A percentile compares a stretch with the other conserved stretches of the same genome.
Evolutionary conservation across 2,113 vertebrate genomes (phyloP).

Genomic region (Numenius arquata): DNA sequence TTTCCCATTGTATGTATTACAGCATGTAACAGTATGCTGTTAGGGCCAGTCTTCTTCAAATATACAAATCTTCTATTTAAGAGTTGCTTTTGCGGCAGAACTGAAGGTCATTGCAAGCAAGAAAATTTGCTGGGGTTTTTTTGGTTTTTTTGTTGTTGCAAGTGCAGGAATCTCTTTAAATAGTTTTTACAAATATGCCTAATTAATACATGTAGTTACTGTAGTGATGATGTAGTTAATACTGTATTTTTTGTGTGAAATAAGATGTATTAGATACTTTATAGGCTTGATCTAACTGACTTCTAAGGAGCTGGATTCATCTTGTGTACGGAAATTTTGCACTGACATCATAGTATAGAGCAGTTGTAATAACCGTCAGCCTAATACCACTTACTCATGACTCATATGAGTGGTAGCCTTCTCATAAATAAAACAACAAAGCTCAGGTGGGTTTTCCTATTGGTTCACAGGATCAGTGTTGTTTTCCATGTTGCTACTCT

Average conservation of each 20-base stretch:
- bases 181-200: background rate
- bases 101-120: background rate
- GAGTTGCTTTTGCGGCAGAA: background rate
- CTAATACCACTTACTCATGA: background rate
- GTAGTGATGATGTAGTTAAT: background rate
- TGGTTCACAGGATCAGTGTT: background rate
- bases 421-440: background rate
- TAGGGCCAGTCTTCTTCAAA: background rate
- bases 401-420: background rate
- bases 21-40: background rate
- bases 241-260: too few species aligned
- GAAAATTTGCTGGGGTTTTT: background rate
- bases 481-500: background rate
- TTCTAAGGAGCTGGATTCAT: background rate
- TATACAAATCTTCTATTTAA: background rate
- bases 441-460: background rate
- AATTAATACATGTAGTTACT: background rate
- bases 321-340: background rate
- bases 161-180: background rate
- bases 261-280: background rate
- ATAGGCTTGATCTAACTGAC: background rate
- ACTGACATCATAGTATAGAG: background rate
- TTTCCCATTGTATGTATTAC: too few species aligned
- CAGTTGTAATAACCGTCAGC: background rate
- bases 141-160: background rate